Evolutionary conservation across 2,113 vertebrate genomes (phyloP).

Genomic region (Pyrgilauda ruficollis): DNA sequence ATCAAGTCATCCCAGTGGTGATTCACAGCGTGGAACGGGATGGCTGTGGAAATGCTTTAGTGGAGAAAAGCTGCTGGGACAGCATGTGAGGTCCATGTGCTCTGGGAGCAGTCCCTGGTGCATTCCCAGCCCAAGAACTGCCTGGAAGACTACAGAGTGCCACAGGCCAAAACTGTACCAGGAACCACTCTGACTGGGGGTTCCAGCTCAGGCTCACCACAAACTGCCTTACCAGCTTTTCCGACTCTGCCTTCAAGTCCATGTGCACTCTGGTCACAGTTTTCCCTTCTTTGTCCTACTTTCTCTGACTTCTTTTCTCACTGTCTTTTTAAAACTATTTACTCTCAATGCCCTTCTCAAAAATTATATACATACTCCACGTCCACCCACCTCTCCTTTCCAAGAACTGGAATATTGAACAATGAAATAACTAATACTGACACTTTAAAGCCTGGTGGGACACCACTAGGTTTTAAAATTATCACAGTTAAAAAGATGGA

Average conservation of each 20-base stretch:
- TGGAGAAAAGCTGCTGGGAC: not conserved
- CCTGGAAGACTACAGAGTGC: not conserved
- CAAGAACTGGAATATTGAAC: not conserved
- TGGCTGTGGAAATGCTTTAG: not conserved
- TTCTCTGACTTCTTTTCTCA: not conserved
- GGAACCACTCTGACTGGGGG: not conserved
- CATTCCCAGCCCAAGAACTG: not conserved
- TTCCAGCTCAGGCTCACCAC: not conserved
- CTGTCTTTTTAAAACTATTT: not conserved
- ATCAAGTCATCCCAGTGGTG: not conserved
- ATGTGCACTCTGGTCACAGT: not conserved
- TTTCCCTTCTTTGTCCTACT: not conserved
- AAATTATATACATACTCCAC: not conserved
- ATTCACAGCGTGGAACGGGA: not conserved
- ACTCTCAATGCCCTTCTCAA: not conserved
- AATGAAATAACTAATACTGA: not conserved
- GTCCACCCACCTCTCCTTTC: not conserved
- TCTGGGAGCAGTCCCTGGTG: not conserved
- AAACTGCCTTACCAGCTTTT: not conserved
- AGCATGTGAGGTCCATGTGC: not conserved
- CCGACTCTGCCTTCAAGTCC: not conserved
- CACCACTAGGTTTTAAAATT: not conserved
- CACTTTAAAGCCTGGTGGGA: not conserved
- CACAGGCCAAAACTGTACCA: not conserved
- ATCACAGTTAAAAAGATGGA: not conserved